Evolutionary conservation across 1,140 invertebrate species (phyloP).

Genomic region (Pseudomyrmex pallidus): DNA sequence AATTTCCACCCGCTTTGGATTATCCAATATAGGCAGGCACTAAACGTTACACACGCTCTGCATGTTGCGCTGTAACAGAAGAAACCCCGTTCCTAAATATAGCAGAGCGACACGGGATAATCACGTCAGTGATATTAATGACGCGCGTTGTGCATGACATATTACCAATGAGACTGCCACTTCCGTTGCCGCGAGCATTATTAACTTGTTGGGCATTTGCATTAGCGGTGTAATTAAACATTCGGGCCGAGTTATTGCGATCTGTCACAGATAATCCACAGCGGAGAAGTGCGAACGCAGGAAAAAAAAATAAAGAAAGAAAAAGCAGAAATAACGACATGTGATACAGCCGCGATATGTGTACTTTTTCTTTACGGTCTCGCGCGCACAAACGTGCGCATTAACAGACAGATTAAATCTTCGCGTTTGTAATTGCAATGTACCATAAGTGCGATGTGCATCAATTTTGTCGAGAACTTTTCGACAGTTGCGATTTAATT

Average conservation of each 20-base stretch:
- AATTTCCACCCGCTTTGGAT: slow-evolving; percentile 2
- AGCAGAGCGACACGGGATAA: slow-evolving; percentile 7
- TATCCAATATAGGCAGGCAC: no score
- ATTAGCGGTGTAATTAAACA: slow-evolving; percentile 57
- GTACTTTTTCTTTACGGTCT: not conserved
- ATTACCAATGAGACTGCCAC: slow-evolving; percentile 56
- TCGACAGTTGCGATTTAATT: not conserved
- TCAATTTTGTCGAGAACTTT: not conserved
- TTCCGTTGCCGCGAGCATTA: slow-evolving; percentile 46
- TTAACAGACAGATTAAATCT: not conserved
- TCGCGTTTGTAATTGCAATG: no score
- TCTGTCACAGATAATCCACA: slow-evolving; percentile 51
- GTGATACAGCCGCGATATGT: not conserved
- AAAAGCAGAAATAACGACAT: not conserved
- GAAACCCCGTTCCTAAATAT: slow-evolving; percentile 37
- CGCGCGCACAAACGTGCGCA: not conserved
- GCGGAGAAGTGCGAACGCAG: not conserved
- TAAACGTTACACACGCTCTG: not conserved
- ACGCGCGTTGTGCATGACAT: slow-evolving; percentile 51
- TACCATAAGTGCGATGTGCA: not conserved
- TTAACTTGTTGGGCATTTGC: slow-evolving; percentile 57
- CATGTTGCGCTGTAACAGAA: slow-evolving; percentile 1
- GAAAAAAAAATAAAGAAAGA: not conserved
- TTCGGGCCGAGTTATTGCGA: slow-evolving; percentile 49
- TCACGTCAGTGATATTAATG: slow-evolving; percentile 56